Conservation (phyloP, 2,888 invertebrate species). For the Congeria kusceri region DNA sequence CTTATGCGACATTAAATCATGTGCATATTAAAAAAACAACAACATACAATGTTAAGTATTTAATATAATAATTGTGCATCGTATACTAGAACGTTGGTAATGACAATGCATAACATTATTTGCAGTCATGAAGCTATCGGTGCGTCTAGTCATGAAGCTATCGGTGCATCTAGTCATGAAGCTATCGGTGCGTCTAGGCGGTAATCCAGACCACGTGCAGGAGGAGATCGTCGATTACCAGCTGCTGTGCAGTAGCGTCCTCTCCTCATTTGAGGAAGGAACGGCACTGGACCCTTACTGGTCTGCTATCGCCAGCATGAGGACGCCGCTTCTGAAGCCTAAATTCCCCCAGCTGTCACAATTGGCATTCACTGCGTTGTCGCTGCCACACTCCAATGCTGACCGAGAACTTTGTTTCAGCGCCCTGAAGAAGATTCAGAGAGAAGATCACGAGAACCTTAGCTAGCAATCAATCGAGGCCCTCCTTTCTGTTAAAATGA, state of each 20-base stretch:
- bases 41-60: too few species aligned
- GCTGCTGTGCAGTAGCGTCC: neutral
- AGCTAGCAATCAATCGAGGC: neutral
- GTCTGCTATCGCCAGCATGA: neutral
- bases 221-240: neutral
- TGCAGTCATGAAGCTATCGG: too few species aligned
- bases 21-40: too few species aligned
- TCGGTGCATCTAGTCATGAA: neutral
- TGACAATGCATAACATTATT: too few species aligned
- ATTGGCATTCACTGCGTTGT: neutral
- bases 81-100: too few species aligned
- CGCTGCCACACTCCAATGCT: neutral
- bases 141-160: too few species aligned
- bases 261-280: neutral
- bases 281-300: slow-evolving; percentile 1
- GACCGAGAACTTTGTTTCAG: neutral
- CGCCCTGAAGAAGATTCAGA: slow-evolving; percentile 9
- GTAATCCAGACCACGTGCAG: neutral
- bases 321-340: neutral
- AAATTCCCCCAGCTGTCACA: neutral
- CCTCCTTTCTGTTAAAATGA: neutral
- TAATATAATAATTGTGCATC: too few species aligned
- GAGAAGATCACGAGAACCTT: neutral
- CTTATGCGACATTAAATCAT: too few species aligned
- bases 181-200: neutral